phyloP scores from a whole-genome alignment of 2,888 invertebrate species.

The Apotomis betuletana region DNA sequence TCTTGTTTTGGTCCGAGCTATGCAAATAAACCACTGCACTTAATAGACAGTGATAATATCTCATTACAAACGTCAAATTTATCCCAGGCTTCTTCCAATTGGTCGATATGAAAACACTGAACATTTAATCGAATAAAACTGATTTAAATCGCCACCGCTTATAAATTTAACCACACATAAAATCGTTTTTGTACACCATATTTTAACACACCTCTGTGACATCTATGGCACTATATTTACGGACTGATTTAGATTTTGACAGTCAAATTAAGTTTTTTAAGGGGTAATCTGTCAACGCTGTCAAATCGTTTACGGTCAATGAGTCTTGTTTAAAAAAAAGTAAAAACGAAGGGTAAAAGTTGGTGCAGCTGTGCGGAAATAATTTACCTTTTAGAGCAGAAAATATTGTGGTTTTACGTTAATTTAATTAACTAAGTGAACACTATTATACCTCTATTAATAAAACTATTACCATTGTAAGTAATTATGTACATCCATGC shows the following conservation, averaged over 20 bases:
- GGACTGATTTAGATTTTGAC: conserved; percentile 40
- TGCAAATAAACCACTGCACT: no score
- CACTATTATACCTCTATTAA: background rate
- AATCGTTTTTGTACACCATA: conserved; percentile 15
- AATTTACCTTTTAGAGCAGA: conserved; percentile 12
- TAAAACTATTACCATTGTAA: no score
- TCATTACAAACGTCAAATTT: no score
- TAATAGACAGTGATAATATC: no score
- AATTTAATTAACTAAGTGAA: conserved; percentile 11
- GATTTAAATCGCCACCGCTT: conserved; percentile 16
- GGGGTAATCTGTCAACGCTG: conserved; percentile 41
- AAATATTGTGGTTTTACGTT: conserved; percentile 30
- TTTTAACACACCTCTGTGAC: conserved; percentile 34
- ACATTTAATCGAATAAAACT: background rate
- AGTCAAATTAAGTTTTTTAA: conserved; percentile 41
- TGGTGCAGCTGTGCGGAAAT: conserved; percentile 24
- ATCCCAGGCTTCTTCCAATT: no score
- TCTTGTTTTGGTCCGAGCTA: no score
- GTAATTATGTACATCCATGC: no score
- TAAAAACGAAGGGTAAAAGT: conserved; percentile 18
- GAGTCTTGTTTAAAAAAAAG: conserved; percentile 11
- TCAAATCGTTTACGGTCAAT: conserved; percentile 41
- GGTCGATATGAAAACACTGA: no score
- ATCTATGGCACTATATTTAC: conserved; percentile 38
- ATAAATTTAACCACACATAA: background rate